These are phyloP conservation scores for Progne subis DNA, from an alignment of 2,113 vertebrate genomes.

Conservation along the genomic window DNA sequence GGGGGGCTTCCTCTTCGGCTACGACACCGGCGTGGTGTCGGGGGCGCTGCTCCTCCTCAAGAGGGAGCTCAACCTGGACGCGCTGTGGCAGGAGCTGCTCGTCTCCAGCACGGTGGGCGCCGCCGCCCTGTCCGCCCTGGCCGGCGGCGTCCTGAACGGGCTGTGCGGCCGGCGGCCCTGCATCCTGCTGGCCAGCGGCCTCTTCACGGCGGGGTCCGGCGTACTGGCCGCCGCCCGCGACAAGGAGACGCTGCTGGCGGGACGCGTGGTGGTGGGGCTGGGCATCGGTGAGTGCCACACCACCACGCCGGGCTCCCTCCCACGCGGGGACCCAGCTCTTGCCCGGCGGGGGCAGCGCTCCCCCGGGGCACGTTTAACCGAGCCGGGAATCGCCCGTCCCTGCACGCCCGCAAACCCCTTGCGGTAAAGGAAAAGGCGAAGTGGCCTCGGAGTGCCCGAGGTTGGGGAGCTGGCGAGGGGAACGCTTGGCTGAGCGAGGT, in stretches of 20 bases:
- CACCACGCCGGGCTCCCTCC: neutral
- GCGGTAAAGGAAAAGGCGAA: neutral
- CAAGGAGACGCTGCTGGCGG: constrained; percentile 87
- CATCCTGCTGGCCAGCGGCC: constrained; percentile 87
- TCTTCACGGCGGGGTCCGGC: constrained; percentile 84
- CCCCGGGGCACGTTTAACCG: neutral
- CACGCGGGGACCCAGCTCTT: neutral
- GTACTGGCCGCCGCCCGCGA: constrained; percentile 78
- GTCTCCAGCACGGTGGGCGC: constrained; percentile 93
- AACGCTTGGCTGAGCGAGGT: neutral
- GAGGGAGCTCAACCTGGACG: constrained; percentile 86
- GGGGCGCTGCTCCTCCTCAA: constrained; percentile 95
- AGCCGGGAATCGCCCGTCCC: neutral
- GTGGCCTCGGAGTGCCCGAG: neutral
- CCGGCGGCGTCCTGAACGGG: constrained; percentile 85
- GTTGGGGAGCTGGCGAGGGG: neutral
- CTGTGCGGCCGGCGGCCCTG: constrained; percentile 83
- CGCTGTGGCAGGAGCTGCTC: constrained; percentile 94
- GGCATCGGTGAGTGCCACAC: constrained; percentile 87
- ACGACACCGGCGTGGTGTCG: constrained; percentile 96
- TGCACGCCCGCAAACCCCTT: neutral
- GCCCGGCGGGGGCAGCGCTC: neutral
- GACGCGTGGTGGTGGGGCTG: constrained; percentile 87
- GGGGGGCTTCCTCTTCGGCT: constrained; percentile 95
- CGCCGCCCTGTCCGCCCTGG: constrained; percentile 86